These are phyloP conservation scores for Rhinoderma darwinii DNA, from an alignment of 2,113 vertebrate species.

Conservation along the genomic window DNA sequence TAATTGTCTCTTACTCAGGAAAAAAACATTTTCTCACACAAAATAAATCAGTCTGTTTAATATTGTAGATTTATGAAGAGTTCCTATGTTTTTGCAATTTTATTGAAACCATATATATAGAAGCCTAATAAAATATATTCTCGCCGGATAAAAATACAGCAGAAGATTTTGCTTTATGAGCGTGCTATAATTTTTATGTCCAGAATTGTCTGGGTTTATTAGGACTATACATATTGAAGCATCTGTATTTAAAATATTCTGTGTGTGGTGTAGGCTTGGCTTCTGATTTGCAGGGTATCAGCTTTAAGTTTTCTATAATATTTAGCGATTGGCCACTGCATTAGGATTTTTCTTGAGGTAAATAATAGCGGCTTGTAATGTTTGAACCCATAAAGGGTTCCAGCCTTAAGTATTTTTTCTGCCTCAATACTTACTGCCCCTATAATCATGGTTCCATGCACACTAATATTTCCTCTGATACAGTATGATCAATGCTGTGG, in stretches of 20 bases:
- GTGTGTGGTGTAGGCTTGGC: slow-evolving; percentile 63
- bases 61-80: slow-evolving; percentile 54
- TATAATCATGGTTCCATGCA: slow-evolving; percentile 85
- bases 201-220: slow-evolving; percentile 67
- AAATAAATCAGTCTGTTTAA: slow-evolving; percentile 69
- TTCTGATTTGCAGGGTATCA: slow-evolving; percentile 72
- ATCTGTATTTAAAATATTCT: slow-evolving; percentile 65
- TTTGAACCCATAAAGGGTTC: slow-evolving; percentile 78
- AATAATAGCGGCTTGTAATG: slow-evolving; percentile 83
- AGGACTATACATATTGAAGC: slow-evolving; percentile 65
- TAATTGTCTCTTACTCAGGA: slow-evolving; percentile 61
- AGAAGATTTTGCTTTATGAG: slow-evolving; percentile 70
- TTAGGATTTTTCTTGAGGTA: slow-evolving; percentile 79
- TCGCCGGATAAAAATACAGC: slow-evolving; percentile 61
- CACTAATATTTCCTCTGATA: slow-evolving; percentile 90
- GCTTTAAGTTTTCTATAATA: slow-evolving; percentile 76
- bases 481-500: slow-evolving; percentile 92
- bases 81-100: slow-evolving; percentile 57
- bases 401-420: slow-evolving; percentile 78
- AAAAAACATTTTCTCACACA: slow-evolving; percentile 57
- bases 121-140: slow-evolving; percentile 57
- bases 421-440: slow-evolving; percentile 79
- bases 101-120: slow-evolving; percentile 57
- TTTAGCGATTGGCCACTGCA: slow-evolving; percentile 75
- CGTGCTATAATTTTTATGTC: slow-evolving; percentile 67